Conservation (phyloP, 2,113 vertebrate genomes). For the Cyphomyrus discorhynchus region DNA sequence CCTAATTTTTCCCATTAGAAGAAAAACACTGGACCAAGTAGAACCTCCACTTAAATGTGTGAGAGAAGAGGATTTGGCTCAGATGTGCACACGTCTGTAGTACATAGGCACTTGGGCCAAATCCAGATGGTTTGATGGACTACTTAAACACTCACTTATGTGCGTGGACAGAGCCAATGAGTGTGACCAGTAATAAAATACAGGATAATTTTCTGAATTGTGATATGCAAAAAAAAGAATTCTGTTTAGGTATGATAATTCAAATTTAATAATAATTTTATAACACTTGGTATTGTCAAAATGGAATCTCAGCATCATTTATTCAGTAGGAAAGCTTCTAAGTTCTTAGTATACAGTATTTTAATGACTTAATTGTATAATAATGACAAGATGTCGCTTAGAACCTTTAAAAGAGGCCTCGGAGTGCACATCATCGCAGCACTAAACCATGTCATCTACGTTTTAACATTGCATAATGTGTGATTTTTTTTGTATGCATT, state of each 20-base stretch:
- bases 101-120: background rate
- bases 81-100: background rate
- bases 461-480: background rate
- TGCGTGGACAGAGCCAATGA: background rate
- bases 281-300: background rate
- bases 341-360: background rate
- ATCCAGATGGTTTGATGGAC: background rate
- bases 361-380: background rate
- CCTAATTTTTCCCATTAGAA: background rate
- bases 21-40: background rate
- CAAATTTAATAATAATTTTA: background rate
- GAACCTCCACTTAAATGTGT: background rate
- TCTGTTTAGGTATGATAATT: background rate
- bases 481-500: background rate
- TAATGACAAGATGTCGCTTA: background rate
- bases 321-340: background rate
- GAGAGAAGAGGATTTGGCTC: background rate
- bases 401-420: background rate
- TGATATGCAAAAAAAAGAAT: background rate
- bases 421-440: background rate
- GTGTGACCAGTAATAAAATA: background rate
- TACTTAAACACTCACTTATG: background rate
- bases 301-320: background rate
- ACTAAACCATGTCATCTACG: background rate
- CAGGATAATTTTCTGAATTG: background rate